phyloP scores from a whole-genome alignment of 2,113 vertebrate genomes.

The Oxygymnocypris stewartii region DNA sequence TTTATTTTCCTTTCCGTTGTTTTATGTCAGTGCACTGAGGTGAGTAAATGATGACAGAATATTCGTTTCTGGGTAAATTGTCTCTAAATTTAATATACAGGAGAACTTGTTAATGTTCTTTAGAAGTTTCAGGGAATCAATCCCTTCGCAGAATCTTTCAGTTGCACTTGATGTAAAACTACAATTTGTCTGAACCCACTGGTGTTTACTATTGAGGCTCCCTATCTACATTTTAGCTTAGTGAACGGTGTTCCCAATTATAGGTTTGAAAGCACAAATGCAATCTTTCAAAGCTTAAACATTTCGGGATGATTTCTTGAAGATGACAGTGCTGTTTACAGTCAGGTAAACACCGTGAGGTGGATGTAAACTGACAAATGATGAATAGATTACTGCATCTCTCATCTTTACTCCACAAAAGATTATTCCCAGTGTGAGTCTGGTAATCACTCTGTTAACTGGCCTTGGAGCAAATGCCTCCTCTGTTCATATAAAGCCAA shows the following conservation, averaged over 20 bases:
- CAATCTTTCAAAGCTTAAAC: background rate
- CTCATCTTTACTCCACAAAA: slow-evolving; percentile 7
- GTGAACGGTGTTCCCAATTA: background rate
- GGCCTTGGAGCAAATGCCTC: background rate
- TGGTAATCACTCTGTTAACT: slow-evolving; percentile 14
- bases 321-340: slow-evolving; percentile 9
- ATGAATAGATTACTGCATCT: slow-evolving; percentile 25
- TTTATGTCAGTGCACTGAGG: background rate
- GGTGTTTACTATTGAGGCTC: background rate
- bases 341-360: background rate
- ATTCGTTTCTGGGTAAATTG: background rate
- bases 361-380: slow-evolving; percentile 25
- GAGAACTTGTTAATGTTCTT: background rate
- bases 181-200: background rate
- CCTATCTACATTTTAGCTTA: background rate
- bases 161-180: background rate
- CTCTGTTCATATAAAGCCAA: slow-evolving; percentile 19
- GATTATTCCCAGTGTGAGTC: slow-evolving; percentile 18
- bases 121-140: background rate
- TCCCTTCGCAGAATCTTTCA: background rate
- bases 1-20: no score
- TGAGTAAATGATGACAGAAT: background rate
- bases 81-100: background rate
- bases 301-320: background rate
- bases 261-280: background rate